Conservation (phyloP, 2,888 invertebrate species). For the Yponomeuta malinellus region DNA sequence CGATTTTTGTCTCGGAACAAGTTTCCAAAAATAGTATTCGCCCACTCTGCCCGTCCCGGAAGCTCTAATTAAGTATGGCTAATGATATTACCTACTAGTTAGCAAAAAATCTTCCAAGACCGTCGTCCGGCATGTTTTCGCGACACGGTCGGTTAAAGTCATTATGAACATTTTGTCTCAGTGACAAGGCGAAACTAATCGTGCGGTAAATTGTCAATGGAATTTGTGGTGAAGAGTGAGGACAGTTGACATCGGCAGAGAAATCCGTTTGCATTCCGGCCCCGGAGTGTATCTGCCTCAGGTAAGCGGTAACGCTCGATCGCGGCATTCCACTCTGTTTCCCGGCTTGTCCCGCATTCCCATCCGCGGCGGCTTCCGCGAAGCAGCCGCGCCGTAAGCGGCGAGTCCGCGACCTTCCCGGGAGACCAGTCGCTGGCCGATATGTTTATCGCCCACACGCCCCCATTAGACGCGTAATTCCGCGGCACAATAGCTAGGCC, state of each 20-base stretch:
- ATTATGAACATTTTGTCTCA: neutral
- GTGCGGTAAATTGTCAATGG: neutral
- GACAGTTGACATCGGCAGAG: neutral
- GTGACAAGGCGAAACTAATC: conserved; percentile 1
- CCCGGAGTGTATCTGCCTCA: conserved; percentile 9
- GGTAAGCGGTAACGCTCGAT: conserved; percentile 4
- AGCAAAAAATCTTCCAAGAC: neutral
- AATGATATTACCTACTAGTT: neutral
- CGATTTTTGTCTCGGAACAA: conserved; percentile 29
- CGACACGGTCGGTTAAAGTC: conserved; percentile 1
- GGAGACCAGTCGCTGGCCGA: conserved; percentile 37
- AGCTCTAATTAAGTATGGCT: conserved; percentile 22
- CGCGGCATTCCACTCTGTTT: conserved; percentile 3
- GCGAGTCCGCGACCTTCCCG: conserved; percentile 29
- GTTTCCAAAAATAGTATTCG: conserved; percentile 52
- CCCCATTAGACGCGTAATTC: conserved; percentile 53
- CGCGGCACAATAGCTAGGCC: conserved; percentile 50
- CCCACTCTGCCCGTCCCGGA: conserved; percentile 52
- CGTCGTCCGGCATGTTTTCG: neutral
- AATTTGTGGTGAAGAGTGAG: neutral
- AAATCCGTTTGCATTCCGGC: conserved; percentile 12
- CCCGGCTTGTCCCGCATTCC: conserved; percentile 54
- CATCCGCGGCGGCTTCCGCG: conserved; percentile 57
- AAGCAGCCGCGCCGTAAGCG: conserved; percentile 44
- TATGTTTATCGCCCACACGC: conserved; percentile 54